Evolutionary conservation across 2,113 vertebrate genomes (phyloP).

Genomic region (Nerophis ophidion): DNA sequence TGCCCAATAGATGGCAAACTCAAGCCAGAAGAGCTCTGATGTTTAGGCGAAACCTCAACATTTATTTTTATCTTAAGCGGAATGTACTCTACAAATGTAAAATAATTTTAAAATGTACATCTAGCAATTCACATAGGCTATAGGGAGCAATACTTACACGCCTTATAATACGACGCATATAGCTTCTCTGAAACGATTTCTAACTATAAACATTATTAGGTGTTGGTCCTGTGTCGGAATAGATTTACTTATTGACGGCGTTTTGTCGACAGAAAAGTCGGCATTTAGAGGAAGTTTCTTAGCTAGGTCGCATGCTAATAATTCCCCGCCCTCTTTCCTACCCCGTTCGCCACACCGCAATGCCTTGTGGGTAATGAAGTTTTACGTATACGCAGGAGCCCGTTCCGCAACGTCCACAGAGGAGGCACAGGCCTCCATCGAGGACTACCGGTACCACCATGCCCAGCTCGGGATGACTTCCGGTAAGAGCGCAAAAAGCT

Average conservation of each 20-base stretch:
- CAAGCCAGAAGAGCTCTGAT: not conserved
- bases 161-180: too few species aligned
- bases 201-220: too few species aligned
- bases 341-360: slow-evolving; percentile 33
- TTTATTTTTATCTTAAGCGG: not conserved
- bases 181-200: not conserved
- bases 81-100: not conserved
- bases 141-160: not conserved
- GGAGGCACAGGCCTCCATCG: slow-evolving; percentile 20
- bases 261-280: not conserved
- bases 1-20: slow-evolving; percentile 43
- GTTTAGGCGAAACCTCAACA: not conserved
- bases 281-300: too few species aligned
- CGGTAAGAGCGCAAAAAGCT: slow-evolving; percentile 65
- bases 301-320: slow-evolving; percentile 19
- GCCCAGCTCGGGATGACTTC: slow-evolving; percentile 52
- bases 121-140: not conserved
- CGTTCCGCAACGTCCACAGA: slow-evolving; percentile 15
- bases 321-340: not conserved
- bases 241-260: too few species aligned
- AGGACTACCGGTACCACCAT: slow-evolving; percentile 71
- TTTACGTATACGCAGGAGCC: slow-evolving; percentile 25
- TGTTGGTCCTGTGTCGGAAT: too few species aligned
- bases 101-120: not conserved
- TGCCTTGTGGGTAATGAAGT: slow-evolving; percentile 62